Base-by-base conservation (phyloP, 92 coral and sea anemone genomes). In the Hydrozoanthus gracilis region DNA sequence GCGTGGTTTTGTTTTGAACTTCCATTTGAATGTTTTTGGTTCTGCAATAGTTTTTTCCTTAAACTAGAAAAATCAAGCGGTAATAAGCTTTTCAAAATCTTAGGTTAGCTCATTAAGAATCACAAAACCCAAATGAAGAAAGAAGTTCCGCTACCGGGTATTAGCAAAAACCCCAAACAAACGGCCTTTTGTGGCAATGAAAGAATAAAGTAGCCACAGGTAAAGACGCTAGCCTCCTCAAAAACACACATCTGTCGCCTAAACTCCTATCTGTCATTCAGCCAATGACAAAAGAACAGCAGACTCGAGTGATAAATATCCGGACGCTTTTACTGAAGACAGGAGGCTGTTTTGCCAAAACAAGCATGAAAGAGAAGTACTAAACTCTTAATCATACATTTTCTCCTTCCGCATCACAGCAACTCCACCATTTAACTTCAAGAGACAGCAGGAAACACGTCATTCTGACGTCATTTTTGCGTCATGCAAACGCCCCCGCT, bases 381-480 rank as follows among this genome's bases (percentile, higher is more conserved):
- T 52, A 80, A 62, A 80, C 85, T 80, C 72, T 67, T 80, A 64
- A 80, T 67, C 60, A 65, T 17, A 44, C 73, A 80, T 65, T 80
- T 46, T 13, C 48, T 6, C 14, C 74, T 80, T 80, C 83, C 85
- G 74, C 85, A 80, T 18, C 85, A 48, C 74, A 49, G 58, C 85
- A 67, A 79, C 46, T 64, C 84, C 60, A 64, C 84, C 84, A 80
- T 80, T 64, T 65, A 64, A 66, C 52, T 6, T 61, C 71, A 46
- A 79, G 73, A 51, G 71, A 61, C 55, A n/a, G 39, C 27, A 65
- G 51, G 14, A 48, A 65, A 3, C 4, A 87, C 93, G 93, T 90
- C 92, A 90, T 50, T 65, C 9, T 82, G 78, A 82, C 90, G 93
- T 90, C 93, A 90, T 56, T 11, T 48, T 73, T 85, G 86, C 93